These are phyloP conservation scores for Cephus rjabovi DNA, from an alignment of 2,888 invertebrate species.

Conservation along the genomic window DNA sequence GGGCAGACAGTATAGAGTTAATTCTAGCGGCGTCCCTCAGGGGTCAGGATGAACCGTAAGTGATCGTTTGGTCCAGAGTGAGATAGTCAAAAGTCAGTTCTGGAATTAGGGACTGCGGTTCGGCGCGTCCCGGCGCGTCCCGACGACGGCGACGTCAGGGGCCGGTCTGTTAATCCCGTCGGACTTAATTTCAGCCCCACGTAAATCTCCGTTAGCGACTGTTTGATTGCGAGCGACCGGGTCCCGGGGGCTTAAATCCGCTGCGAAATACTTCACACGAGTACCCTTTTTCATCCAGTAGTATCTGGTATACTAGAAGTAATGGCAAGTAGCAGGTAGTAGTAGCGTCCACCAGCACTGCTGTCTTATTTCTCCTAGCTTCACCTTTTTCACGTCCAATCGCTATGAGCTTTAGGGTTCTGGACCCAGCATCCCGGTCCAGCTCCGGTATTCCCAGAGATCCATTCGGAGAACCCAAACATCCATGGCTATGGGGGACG, in stretches of 20 bases:
- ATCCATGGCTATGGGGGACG: background rate
- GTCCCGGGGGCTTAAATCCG: conserved; percentile 22
- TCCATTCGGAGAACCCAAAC: background rate
- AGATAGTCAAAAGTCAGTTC: conserved; percentile 5
- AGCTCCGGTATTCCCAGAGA: background rate
- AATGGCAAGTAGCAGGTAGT: background rate
- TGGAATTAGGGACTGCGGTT: background rate
- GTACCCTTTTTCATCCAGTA: background rate
- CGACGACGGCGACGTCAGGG: background rate
- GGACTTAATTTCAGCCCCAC: conserved; percentile 59
- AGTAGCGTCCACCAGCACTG: background rate
- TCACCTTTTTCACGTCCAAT: background rate
- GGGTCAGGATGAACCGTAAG: background rate
- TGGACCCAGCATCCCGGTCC: background rate
- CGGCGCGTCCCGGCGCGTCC: background rate
- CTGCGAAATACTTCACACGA: conserved; percentile 23
- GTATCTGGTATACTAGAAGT: background rate
- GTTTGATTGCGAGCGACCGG: conserved; percentile 57
- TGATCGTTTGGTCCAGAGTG: background rate
- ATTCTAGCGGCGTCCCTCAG: background rate
- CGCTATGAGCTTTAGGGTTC: background rate
- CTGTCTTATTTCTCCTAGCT: background rate
- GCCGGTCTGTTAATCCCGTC: conserved; percentile 54
- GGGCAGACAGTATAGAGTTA: background rate
- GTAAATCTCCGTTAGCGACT: conserved; percentile 64